Conservation (phyloP, 2,797 vertebrate species). For the Chaetodon trifasciatus region DNA sequence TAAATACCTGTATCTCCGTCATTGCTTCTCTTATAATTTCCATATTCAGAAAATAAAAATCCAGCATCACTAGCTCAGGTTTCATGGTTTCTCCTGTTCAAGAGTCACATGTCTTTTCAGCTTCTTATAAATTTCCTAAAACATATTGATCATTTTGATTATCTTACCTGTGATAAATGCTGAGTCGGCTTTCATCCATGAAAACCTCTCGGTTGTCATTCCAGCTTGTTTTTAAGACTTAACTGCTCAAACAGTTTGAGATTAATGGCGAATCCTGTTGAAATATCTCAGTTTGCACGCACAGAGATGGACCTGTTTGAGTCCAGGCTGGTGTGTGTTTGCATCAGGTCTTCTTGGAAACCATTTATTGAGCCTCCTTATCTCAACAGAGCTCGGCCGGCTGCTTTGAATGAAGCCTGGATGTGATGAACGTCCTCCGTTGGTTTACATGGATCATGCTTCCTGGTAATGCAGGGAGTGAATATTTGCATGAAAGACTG, state of each 20-base stretch:
- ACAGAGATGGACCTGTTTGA: not conserved
- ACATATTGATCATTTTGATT: not conserved
- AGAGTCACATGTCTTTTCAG: not conserved
- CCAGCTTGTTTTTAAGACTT: not conserved
- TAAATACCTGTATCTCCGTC: not conserved
- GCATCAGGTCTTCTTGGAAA: not conserved
- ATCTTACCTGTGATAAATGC: conserved; percentile 38
- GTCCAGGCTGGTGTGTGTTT: conserved; percentile 11
- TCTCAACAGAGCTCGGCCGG: conserved; percentile 28
- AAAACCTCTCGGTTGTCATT: not conserved
- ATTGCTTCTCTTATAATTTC: not conserved
- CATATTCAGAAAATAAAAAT: not conserved
- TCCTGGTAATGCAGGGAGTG: not conserved
- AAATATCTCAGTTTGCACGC: not conserved
- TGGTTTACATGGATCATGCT: conserved; percentile 6
- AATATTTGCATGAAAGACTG: conserved; percentile 62
- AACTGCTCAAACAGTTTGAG: fast-evolving
- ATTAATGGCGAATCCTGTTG: not conserved
- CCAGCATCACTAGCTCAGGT: too few relatives aligned
- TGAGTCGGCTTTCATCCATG: not conserved
- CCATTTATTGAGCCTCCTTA: conserved; percentile 37
- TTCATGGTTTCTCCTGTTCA: not conserved
- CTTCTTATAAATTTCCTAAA: not conserved
- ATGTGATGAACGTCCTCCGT: not conserved
- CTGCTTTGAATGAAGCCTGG: conserved; percentile 62